Percentiles rank a stretch among this genome's conserved stretches.
phyloP scores from a whole-genome alignment of 2,113 vertebrate genomes.

The human region DNA sequence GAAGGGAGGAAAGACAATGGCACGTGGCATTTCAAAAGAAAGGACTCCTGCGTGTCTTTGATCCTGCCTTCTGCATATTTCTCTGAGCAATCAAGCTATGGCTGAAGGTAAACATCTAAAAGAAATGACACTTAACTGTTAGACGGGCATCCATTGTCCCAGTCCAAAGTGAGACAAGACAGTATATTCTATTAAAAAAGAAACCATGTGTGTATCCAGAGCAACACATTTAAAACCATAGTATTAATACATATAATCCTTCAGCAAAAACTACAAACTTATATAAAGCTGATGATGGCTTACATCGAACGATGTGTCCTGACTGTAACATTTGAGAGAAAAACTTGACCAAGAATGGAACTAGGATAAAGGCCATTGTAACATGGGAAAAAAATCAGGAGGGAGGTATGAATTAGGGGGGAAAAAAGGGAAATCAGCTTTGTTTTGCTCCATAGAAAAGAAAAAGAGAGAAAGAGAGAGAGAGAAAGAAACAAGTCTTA shows the following conservation, averaged over 20 bases:
- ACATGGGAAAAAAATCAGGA: constrained; percentile 71
- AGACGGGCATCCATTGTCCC: constrained; percentile 55
- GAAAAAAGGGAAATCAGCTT: constrained; percentile 66
- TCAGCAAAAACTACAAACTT: constrained; percentile 81
- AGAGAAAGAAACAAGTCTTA: constrained; percentile 72
- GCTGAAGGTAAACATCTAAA: constrained; percentile 65
- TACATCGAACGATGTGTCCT: constrained; percentile 78
- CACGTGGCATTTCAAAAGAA: constrained; percentile 81
- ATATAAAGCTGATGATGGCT: constrained; percentile 82
- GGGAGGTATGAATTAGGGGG: background rate
- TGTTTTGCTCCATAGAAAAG: constrained; percentile 81
- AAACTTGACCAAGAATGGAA: constrained; percentile 78
- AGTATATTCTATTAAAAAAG: constrained; percentile 77
- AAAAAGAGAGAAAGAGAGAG: background rate
- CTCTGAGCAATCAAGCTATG: constrained; percentile 52
- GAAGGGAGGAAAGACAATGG: constrained; percentile 81
- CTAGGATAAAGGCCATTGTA: constrained; percentile 77
- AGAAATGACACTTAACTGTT: constrained; percentile 55
- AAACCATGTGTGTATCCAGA: constrained; percentile 78
- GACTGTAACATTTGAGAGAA: constrained; percentile 75
- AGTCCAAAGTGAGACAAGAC: constrained; percentile 80
- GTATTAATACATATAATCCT: constrained; percentile 85
- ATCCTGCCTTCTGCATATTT: constrained; percentile 63
- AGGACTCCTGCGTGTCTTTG: constrained; percentile 62
- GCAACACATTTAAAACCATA: constrained; percentile 88